phyloP scores from a whole-genome alignment of 2,797 vertebrate species.

The Anas georgica region DNA sequence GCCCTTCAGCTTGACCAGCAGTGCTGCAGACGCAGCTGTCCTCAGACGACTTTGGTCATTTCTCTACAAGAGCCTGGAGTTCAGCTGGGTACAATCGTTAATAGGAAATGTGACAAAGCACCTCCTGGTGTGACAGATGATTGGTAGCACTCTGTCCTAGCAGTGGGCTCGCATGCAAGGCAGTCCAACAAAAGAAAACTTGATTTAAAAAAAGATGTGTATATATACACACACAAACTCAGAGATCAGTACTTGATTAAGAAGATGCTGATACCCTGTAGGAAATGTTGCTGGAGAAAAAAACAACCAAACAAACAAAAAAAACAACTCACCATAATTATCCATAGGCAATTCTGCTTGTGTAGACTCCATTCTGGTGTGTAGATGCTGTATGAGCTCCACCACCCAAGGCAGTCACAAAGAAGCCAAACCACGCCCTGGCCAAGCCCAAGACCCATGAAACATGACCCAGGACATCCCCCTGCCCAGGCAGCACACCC shows the following conservation, averaged over 20 bases:
- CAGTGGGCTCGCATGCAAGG: background rate
- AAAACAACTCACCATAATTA: rapidly evolving
- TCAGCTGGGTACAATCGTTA: background rate
- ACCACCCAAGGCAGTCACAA: background rate
- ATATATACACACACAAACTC: background rate
- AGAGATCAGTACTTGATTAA: background rate
- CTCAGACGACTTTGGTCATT: background rate
- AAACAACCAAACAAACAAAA: background rate
- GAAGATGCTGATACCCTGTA: background rate
- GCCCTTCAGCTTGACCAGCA: background rate
- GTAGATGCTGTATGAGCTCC: background rate
- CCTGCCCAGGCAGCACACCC: background rate
- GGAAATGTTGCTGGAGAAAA: background rate
- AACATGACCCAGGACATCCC: background rate
- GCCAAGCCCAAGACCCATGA: background rate
- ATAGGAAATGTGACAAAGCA: background rate
- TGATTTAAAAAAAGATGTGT: background rate
- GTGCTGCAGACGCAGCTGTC: background rate
- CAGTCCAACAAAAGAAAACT: background rate
- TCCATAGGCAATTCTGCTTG: background rate
- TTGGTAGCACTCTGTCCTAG: background rate
- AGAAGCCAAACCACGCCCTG: background rate
- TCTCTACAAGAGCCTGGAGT: background rate
- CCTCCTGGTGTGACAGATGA: background rate
- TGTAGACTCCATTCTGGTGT: background rate